These are phyloP conservation scores for Brachyhypopomus occidentalis DNA, from an alignment of 2,113 vertebrate species.

Conservation along the genomic window DNA sequence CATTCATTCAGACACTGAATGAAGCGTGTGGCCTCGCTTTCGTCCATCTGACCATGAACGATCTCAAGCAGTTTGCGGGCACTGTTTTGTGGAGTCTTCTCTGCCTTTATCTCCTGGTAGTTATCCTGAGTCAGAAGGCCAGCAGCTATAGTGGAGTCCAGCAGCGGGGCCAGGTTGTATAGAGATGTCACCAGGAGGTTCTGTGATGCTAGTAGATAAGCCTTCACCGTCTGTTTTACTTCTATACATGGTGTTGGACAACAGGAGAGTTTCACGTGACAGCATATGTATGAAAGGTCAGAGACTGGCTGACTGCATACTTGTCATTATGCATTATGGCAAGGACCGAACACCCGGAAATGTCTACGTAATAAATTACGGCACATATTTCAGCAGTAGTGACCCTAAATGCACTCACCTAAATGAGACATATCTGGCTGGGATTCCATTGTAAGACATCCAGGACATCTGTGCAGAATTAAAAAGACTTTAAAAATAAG, in stretches of 20 bases:
- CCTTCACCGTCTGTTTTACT: conserved; percentile 51
- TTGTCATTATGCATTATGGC: background rate
- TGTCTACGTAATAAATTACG: background rate
- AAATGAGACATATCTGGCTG: background rate
- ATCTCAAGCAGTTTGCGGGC: conserved; percentile 64
- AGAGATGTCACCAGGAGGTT: conserved; percentile 58
- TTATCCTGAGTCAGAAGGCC: conserved; percentile 60
- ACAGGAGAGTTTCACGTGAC: background rate
- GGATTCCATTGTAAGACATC: conserved; percentile 35
- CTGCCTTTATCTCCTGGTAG: conserved; percentile 58
- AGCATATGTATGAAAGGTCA: background rate
- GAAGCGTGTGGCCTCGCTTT: conserved; percentile 49
- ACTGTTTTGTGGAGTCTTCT: conserved; percentile 52
- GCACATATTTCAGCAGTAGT: background rate
- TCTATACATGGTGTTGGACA: conserved; percentile 6
- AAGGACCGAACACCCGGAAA: background rate
- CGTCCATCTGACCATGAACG: conserved; percentile 63
- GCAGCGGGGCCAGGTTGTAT: conserved; percentile 60
- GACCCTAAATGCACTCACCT: conserved; percentile 21
- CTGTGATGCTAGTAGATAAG: conserved; percentile 51
- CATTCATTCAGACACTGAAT: conserved; percentile 61
- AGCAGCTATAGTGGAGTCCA: conserved; percentile 57
- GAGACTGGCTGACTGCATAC: background rate
- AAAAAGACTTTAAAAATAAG: background rate
- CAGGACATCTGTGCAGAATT: conserved; percentile 3